Evolutionary conservation across 2,113 vertebrate genomes (phyloP).

Genomic region (rabbit (Oryctolagus cuniculus)): mOryCun1.1 NC_091432.1:92093501-92094000

Average conservation of each 20-base stretch:
- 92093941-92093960: neutral
- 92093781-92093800: conserved; percentile 14
- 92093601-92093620: neutral
- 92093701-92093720: neutral
- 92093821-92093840: conserved; percentile 8
- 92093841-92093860: neutral
- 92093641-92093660: neutral
- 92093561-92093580: conserved; percentile 21
- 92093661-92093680: neutral
- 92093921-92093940: neutral
- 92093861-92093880: neutral
- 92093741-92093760: neutral
- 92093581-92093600: neutral
- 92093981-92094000: neutral
- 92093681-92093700: neutral
- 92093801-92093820: neutral
- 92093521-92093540: neutral
- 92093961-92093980: neutral
- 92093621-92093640: neutral
- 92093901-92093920: neutral
- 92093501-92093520: neutral
- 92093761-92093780: neutral
- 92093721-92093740: neutral
- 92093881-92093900: neutral
- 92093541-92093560: neutral